phyloP scores from a whole-genome alignment of 2,113 vertebrate species.

The Picathartes gymnocephalus region DNA sequence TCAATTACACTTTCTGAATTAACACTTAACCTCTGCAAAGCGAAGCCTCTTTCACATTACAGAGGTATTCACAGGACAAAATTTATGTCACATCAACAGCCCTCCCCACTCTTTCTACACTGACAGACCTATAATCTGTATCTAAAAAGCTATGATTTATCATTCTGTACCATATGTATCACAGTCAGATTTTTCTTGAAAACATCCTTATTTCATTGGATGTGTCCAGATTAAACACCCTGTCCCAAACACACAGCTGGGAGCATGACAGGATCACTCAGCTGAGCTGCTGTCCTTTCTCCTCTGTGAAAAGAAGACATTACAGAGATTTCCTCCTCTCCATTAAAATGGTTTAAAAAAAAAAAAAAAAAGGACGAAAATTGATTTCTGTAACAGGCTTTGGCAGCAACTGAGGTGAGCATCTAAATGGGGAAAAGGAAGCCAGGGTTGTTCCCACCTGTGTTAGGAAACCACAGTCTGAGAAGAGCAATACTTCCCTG shows the following conservation, averaged over 20 bases:
- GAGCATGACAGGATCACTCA: neutral
- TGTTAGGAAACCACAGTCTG: conserved; percentile 15
- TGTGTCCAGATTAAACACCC: neutral
- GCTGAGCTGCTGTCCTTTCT: neutral
- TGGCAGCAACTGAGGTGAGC: neutral
- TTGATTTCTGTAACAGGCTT: neutral
- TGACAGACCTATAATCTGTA: neutral
- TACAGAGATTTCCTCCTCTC: neutral
- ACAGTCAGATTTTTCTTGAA: neutral
- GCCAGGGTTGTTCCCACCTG: neutral
- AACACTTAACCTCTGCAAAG: neutral
- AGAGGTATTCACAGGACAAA: neutral
- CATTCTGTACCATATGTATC: neutral
- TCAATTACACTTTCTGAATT: neutral
- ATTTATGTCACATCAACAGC: neutral
- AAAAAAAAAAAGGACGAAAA: neutral
- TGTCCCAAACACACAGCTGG: neutral
- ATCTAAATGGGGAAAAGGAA: neutral
- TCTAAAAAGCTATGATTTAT: neutral
- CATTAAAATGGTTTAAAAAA: neutral
- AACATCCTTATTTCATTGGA: neutral
- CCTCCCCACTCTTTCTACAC: neutral
- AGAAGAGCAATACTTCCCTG: neutral
- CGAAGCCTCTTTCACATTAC: neutral
- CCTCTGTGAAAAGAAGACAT: neutral